Base-by-base conservation (phyloP, 2,797 vertebrate genomes). In the Anguilla megastoma region DNA sequence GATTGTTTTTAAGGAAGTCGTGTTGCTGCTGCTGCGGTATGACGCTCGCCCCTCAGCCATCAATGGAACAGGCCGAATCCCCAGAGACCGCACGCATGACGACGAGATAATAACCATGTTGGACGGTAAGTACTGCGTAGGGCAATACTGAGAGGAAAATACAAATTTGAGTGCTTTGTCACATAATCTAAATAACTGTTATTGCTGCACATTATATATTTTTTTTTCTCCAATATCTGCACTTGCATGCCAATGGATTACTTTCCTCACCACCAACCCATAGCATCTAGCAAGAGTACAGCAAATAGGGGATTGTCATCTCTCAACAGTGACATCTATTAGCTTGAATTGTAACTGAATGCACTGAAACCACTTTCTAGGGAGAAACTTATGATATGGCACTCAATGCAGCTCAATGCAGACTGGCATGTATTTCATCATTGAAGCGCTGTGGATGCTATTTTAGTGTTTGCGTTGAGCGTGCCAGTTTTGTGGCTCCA, bases 31-130 rank as follows among this genome's bases (percentile, higher is more conserved):
- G 89, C 93, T 99, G 91, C 96, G 97, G 84, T 95, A 96, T 85
- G 95, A 97, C 89, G 97, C 97, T 87, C 95, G 96, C 89, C 92
- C 96, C 90, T 95, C 93, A 74, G 92, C 97, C 90, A 97, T 98
- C 93, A 99, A 99, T 76, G 97, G 97, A 89, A 97, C 92, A 18
- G 97, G 97, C 90, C 96, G 97, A 93, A 98, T 97, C 85, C 97
- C 98, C 48, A 98, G 96, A 94, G 97, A 97, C 91, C 95, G 97
- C 89, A 97, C 97, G 52, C 95, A 97, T 58, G 97, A 98, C 92
- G 97, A 97, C 95, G 98, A 99, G 94, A 97, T 98, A 91, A 96
- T 96, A 91, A 96, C 93, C 90, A 98, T 99, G 98, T 95, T 99
- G 87, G 97, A 98, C 95, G 98, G 98, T 98, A 96, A 94, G 88